These are phyloP conservation scores for Atherinosoma microstoma DNA, from an alignment of 2,797 vertebrate genomes.

Conservation along the genomic window DNA sequence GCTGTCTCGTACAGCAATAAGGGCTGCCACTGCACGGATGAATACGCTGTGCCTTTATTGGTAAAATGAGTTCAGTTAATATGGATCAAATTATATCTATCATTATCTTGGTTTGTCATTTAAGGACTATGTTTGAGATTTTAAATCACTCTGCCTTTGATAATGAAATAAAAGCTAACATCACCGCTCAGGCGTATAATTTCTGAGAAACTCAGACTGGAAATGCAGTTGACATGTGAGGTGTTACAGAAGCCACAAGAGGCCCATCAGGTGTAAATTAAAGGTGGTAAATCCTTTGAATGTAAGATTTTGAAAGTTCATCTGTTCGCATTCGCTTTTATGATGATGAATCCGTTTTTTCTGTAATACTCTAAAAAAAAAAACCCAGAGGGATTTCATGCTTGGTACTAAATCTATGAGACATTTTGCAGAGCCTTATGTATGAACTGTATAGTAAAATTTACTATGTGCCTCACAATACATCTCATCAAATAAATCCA, in stretches of 20 bases:
- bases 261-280: conserved; percentile 33
- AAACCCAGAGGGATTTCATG: conserved; percentile 31
- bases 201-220: conserved; percentile 39
- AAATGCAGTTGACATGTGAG: conserved; percentile 34
- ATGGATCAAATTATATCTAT: conserved; percentile 45
- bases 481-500: conserved; percentile 1
- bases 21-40: conserved; percentile 3
- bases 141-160: conserved; percentile 58
- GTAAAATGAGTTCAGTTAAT: conserved; percentile 56
- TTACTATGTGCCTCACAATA: conserved; percentile 12
- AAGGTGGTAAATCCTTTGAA: conserved; percentile 28
- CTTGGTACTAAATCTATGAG: conserved; percentile 25
- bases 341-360: conserved; percentile 24
- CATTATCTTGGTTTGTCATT: conserved; percentile 57
- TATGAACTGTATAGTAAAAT: conserved; percentile 15
- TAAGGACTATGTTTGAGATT: conserved; percentile 47
- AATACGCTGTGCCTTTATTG: conserved; percentile 33
- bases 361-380: conserved; percentile 18
- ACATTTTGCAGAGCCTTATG: conserved; percentile 5
- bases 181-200: conserved; percentile 55
- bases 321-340: conserved; percentile 42
- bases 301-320: conserved; percentile 25
- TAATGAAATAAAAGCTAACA: conserved; percentile 57
- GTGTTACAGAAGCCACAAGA: conserved; percentile 22
- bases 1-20: conserved; percentile 2